Percentiles rank a stretch among this genome's conserved stretches.
Evolutionary conservation across 2,888 invertebrate genomes (phyloP).

Genomic region (Apotomis capreana): DNA sequence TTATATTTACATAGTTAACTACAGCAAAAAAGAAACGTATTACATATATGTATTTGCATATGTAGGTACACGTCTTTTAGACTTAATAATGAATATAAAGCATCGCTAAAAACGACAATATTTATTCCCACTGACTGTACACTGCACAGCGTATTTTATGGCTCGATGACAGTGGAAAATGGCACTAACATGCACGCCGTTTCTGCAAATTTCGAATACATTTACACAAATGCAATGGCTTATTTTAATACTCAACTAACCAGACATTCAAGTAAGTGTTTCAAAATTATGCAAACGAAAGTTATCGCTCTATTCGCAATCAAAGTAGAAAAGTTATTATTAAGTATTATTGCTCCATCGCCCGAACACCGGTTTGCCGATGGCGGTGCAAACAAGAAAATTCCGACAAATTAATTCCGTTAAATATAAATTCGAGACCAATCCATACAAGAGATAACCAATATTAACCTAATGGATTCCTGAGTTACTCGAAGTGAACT

Average conservation of each 20-base stretch:
- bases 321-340: neutral
- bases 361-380: slow-evolving; percentile 14
- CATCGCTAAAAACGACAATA: neutral
- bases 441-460: slow-evolving; percentile 70
- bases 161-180: slow-evolving; percentile 12
- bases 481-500: slow-evolving; percentile 71
- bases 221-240: neutral
- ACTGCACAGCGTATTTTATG: slow-evolving; percentile 13
- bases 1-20: neutral
- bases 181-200: neutral
- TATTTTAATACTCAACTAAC: neutral
- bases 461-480: slow-evolving; percentile 77
- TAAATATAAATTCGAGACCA: slow-evolving; percentile 57
- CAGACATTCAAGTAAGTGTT: neutral
- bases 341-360: neutral
- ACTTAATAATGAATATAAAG: too few relatives aligned
- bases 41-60: too few relatives aligned
- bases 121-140: slow-evolving; percentile 7
- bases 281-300: neutral
- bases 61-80: neutral
- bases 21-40: neutral
- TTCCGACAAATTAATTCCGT: slow-evolving; percentile 62
- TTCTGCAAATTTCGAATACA: neutral
- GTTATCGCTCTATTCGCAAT: neutral
- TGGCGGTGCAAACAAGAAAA: slow-evolving; percentile 48